A percentile compares a stretch with the other conserved stretches of the same genome.
Evolutionary conservation across 2,113 vertebrate genomes (phyloP).

Genomic region (Bolborhynchus lineola): DNA sequence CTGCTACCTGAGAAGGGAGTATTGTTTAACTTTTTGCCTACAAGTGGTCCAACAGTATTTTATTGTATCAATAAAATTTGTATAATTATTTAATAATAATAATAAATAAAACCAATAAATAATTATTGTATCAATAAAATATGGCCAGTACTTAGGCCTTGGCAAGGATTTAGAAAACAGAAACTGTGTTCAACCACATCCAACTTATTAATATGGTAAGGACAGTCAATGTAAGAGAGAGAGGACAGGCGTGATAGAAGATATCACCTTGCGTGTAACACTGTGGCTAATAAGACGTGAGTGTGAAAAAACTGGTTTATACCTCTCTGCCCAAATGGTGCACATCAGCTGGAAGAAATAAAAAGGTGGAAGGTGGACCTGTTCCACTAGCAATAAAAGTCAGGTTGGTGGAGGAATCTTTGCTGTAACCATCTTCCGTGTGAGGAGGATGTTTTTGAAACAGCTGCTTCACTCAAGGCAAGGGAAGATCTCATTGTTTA

Average conservation of each 20-base stretch:
- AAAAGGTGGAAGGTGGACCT: neutral
- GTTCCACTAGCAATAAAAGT: neutral
- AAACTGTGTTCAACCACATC: neutral
- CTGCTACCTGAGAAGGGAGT: neutral
- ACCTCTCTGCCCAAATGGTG: neutral
- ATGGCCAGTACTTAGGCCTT: neutral
- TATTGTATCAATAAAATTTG: neutral
- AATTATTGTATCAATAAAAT: neutral
- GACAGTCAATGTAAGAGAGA: neutral
- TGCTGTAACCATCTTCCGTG: neutral
- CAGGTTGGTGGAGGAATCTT: neutral
- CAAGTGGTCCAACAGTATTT: neutral
- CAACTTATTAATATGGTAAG: neutral
- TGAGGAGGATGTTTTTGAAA: neutral
- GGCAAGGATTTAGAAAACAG: neutral
- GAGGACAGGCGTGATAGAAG: fast-evolving
- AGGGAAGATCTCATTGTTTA: constrained; percentile 31
- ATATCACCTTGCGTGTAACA: neutral
- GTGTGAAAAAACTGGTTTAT: neutral
- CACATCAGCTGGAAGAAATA: neutral
- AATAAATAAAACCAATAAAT: too few relatives aligned
- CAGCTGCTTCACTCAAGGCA: constrained; percentile 37
- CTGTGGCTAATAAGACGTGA: neutral
- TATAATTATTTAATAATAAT: too few relatives aligned
- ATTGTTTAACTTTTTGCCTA: neutral